A percentile compares a stretch with the other conserved stretches of the same genome.
These are phyloP conservation scores for Cyphomyrus discorhynchus DNA, from an alignment of 2,113 vertebrate species.

Conservation along the genomic window DNA sequence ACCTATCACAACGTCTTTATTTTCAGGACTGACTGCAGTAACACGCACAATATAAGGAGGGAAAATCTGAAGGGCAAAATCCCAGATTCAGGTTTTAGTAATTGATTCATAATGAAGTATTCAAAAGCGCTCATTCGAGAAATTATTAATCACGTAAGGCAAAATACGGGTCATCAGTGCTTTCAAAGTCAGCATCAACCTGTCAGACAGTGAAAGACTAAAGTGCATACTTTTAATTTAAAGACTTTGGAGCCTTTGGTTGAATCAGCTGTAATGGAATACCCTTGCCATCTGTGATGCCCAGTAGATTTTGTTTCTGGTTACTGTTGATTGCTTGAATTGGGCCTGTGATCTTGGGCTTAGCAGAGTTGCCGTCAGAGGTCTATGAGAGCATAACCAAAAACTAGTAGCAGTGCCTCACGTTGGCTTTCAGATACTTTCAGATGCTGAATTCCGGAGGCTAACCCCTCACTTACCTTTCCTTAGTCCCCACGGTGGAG, in stretches of 20 bases:
- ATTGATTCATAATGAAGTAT: background rate
- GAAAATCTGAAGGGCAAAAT: background rate
- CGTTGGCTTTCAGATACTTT: background rate
- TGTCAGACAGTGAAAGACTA: background rate
- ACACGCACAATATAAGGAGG: background rate
- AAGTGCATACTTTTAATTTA: background rate
- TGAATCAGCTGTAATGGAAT: background rate
- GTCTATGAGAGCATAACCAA: background rate
- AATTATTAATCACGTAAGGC: background rate
- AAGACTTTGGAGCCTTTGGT: background rate
- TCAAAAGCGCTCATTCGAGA: background rate
- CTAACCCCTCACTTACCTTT: background rate
- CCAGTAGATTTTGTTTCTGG: background rate
- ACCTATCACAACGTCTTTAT: background rate
- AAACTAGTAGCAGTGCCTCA: background rate
- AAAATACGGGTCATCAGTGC: background rate
- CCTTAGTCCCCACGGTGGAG: background rate
- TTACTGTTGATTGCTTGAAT: background rate
- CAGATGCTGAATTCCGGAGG: too few species aligned
- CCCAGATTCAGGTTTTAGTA: background rate
- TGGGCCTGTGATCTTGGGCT: background rate
- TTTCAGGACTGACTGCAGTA: background rate
- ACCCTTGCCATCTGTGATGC: background rate
- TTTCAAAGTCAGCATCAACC: background rate
- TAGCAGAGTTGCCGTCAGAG: background rate